Percentiles rank a stretch among this genome's conserved stretches.
These are phyloP conservation scores for Phrynosoma platyrhinos DNA, from an alignment of 2,113 vertebrate genomes.

Conservation along the genomic window DNA sequence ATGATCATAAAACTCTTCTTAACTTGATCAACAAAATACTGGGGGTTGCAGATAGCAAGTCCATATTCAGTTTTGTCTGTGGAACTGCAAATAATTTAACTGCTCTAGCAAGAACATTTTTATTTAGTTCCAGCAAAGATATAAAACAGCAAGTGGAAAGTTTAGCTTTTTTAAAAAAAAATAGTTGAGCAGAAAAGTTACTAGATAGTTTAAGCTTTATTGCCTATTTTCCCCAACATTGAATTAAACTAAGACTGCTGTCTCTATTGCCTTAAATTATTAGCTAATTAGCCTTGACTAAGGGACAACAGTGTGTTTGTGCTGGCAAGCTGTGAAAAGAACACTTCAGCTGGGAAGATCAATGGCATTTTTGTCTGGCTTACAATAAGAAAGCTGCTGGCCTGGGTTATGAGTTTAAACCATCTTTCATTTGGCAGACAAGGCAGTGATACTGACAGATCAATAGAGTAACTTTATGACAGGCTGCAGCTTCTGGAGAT, in stretches of 20 bases:
- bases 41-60: neutral
- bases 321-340: slow-evolving; percentile 76
- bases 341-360: slow-evolving; percentile 70
- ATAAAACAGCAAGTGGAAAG: slow-evolving; percentile 41
- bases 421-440: slow-evolving; percentile 71
- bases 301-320: slow-evolving; percentile 67
- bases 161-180: neutral
- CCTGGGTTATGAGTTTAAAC: slow-evolving; percentile 67
- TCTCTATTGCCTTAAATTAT: slow-evolving; percentile 76
- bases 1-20: slow-evolving; percentile 17
- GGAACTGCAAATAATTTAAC: slow-evolving; percentile 38
- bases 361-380: slow-evolving; percentile 72
- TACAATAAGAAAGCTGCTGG: slow-evolving; percentile 70
- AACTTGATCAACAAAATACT: slow-evolving; percentile 1
- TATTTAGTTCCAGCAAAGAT: slow-evolving; percentile 43
- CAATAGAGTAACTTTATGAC: slow-evolving; percentile 68
- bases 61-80: neutral
- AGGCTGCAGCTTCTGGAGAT: slow-evolving; percentile 62
- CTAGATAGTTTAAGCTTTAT: slow-evolving; percentile 25
- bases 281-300: slow-evolving; percentile 73
- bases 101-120: neutral
- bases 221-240: slow-evolving; percentile 37
- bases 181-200: neutral
- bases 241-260: slow-evolving; percentile 51
- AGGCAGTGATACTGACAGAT: slow-evolving; percentile 66